A percentile compares a stretch with the other conserved stretches of the same genome.
These are phyloP conservation scores for Drosophila testacea DNA, from an alignment of 2,888 invertebrate genomes.

Conservation along the genomic window DNA sequence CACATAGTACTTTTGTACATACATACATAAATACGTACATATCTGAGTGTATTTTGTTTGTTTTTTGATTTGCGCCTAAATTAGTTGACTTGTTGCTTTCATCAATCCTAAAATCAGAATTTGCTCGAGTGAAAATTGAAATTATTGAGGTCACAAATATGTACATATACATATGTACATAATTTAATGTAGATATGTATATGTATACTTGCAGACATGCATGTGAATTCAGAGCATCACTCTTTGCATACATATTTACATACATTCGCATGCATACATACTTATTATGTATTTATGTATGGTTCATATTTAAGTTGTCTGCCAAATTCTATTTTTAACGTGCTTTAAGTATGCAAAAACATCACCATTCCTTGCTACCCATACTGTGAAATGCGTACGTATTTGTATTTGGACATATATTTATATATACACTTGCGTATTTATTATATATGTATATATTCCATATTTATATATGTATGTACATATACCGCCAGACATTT, in stretches of 20 bases:
- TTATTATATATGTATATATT: slow-evolving; percentile 6
- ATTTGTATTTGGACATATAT: slow-evolving; percentile 14
- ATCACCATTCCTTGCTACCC: slow-evolving; percentile 48
- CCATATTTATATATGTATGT: background rate
- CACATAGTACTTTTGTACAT: background rate
- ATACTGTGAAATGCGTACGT: slow-evolving; percentile 14
- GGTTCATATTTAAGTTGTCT: slow-evolving; percentile 32
- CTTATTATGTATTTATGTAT: slow-evolving; percentile 10
- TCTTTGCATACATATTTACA: slow-evolving; percentile 6
- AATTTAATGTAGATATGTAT: slow-evolving; percentile 2
- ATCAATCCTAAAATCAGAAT: slow-evolving; percentile 45
- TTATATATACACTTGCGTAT: slow-evolving; percentile 14
- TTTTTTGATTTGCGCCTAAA: slow-evolving; percentile 45
- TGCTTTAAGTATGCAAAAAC: slow-evolving; percentile 50
- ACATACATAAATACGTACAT: background rate
- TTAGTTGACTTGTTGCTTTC: slow-evolving; percentile 44
- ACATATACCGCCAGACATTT: background rate
- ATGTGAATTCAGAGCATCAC: slow-evolving; percentile 17
- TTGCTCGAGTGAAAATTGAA: slow-evolving; percentile 34
- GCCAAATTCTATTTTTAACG: slow-evolving; percentile 51
- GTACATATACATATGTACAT: background rate
- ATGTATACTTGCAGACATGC: background rate
- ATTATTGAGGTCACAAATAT: slow-evolving; percentile 46
- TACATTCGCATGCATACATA: slow-evolving; percentile 2
- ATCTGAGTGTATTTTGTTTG: slow-evolving; percentile 24